These are phyloP conservation scores for Axis porcinus DNA, from an alignment of 2,113 vertebrate genomes.

Conservation along the genomic window DNA sequence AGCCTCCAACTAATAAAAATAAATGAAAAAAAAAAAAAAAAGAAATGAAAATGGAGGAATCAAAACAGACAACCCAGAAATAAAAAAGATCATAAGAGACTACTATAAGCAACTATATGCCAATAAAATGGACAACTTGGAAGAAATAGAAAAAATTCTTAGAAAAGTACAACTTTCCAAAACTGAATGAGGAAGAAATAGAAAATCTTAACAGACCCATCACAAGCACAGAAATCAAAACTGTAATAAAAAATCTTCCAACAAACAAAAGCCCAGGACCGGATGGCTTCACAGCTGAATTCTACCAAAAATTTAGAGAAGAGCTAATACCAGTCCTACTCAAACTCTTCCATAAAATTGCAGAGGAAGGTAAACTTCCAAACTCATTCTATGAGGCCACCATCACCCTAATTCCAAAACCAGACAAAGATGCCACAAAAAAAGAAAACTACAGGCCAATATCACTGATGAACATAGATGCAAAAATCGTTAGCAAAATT, in stretches of 20 bases:
- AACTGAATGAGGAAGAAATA: not conserved
- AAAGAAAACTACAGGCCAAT: not conserved
- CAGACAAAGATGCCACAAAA: not conserved
- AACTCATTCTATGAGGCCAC: not conserved
- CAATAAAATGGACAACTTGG: not conserved
- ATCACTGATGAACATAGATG: not conserved
- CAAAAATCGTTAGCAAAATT: not conserved
- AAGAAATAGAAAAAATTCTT: not conserved
- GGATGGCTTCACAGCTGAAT: not conserved
- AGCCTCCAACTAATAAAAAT: too few species aligned
- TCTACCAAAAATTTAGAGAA: not conserved
- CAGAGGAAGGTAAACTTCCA: not conserved
- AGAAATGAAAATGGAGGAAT: not conserved
- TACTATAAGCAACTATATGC: not conserved
- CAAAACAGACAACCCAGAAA: not conserved
- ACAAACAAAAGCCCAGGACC: not conserved
- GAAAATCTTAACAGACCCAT: not conserved
- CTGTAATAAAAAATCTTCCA: not conserved
- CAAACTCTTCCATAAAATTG: not conserved
- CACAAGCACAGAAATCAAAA: not conserved
- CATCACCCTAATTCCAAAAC: not conserved
- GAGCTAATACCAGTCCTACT: not conserved
- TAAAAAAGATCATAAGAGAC: not conserved
- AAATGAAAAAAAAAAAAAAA: too few species aligned
- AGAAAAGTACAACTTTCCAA: not conserved